Evolutionary conservation across 1,140 invertebrate genomes (phyloP), one percentile per base, ranked within the genome.

Genomic region (Drosophila chauvacae): DNA sequence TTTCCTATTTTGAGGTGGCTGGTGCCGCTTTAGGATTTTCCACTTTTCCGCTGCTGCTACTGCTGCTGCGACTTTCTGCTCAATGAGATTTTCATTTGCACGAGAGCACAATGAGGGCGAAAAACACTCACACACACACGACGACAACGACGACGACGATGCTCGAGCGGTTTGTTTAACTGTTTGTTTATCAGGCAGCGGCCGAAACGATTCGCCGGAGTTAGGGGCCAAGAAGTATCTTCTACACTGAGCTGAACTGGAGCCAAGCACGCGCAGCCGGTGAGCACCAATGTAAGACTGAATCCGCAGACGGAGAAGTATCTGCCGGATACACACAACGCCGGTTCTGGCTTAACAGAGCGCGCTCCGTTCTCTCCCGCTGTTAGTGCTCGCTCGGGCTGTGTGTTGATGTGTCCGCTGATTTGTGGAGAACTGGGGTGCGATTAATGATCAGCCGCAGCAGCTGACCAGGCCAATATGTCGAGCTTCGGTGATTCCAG

Each of bases 1-100:
- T 82, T 55, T 66, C 64, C 80, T 81, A 48, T 74, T 45, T 59
- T 62, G 66, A 47, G 64, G 70, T 74, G 77, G 58, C 68, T 72
- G 55, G 61, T 56, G 61, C 69, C 77, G 80, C 79, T 86, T 84
- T 85, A 69, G 77, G 77, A 71, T 85, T 85, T 86, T 81, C 71
- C 84, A 83, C 84, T 87, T 87, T 82, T 84, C 77, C 81, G 81
- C 66, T 80, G 70, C 69, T 64, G 59, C 63, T 79, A 58, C 66
- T 84, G 75, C 69, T 44, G 70, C 56, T 65, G 68, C 60, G 68
- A 90, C 77, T 88, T 90, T 90, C 85, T 75, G 85, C 81, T 88
- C 85, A 90, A 88, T 88, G 85, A 90, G 80, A 88, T 85, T 88
- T 88, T 88, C 85, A 88, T 88, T 85, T 88, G 85, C 85, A 88